Conservation (phyloP, 2,113 vertebrate genomes). For the Cariama cristata region DNA sequence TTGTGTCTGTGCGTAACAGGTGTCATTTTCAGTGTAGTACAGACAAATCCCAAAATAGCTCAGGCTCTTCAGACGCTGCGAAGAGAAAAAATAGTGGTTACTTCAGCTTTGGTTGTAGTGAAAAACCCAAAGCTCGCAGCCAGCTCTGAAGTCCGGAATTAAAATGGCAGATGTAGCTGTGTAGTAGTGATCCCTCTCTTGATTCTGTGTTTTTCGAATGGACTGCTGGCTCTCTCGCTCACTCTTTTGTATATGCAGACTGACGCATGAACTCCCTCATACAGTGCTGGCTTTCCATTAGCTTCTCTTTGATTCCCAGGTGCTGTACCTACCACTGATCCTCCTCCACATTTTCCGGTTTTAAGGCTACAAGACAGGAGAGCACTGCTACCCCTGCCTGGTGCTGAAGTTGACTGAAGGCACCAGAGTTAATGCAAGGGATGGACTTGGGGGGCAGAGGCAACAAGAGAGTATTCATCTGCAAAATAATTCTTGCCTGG, state of each 20-base stretch:
- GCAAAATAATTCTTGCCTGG: background rate
- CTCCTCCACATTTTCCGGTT: constrained; percentile 12
- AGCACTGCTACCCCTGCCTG: background rate
- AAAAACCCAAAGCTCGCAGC: constrained; percentile 25
- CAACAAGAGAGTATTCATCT: background rate
- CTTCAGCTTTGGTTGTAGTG: constrained; percentile 67
- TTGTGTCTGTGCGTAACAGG: constrained; percentile 67
- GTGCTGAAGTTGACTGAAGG: background rate
- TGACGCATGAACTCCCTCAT: background rate
- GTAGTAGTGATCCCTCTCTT: background rate
- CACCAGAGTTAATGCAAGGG: background rate
- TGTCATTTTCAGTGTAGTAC: constrained; percentile 73
- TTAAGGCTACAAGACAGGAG: background rate
- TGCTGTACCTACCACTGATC: background rate
- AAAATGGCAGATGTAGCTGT: constrained; percentile 42
- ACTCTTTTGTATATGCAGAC: background rate
- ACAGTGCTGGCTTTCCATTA: background rate
- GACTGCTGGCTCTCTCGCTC: background rate
- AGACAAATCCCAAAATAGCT: constrained; percentile 74
- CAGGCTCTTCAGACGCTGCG: constrained; percentile 53
- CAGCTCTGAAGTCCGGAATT: constrained; percentile 23
- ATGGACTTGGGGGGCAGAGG: background rate
- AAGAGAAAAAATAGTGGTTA: constrained; percentile 49
- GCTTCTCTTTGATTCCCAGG: background rate
- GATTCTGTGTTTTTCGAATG: background rate